Evolutionary conservation across 2,797 vertebrate genomes (phyloP), one percentile per base, ranked within the genome.

Genomic region (Fistularia commersonii): DNA sequence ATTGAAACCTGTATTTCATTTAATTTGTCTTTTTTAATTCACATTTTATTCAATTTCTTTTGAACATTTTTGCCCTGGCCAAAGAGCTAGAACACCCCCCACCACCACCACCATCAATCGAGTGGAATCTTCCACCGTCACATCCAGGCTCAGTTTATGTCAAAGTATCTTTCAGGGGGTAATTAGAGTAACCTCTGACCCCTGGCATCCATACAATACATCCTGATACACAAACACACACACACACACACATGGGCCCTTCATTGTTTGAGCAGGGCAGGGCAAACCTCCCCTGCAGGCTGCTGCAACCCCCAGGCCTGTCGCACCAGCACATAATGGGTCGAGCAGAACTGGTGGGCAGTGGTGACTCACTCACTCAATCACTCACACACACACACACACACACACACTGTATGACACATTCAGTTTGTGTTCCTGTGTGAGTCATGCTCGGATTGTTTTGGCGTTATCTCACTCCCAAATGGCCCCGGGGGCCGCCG

Each of bases 371-470:
- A 92, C 68, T 50, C 9, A 6, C 64, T 82, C 80, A 84, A 69
- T 81, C 84, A 85, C 80, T 78, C 78, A 77, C 79, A 57, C 11
- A n/a, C n/a, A n/a, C n/a, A n/a, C n/a, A n/a, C n/a, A n/a, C n/a
- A n/a, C n/a, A n/a, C n/a, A n/a, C n/a, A n/a, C n/a, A n/a, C n/a
- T n/a, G n/a, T n/a, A n/a, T n/a, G n/a, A n/a, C n/a, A n/a, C n/a
- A n/a, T n/a, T n/a, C n/a, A 81, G 83, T 85, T 86, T 89, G 80
- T 85, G 77, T 90, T 90, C 87, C 86, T 87, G 82, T 67, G 55
- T 91, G 90, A 91, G 69, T 91, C 86, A 90, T 57, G 0, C 68
- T 53, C 62, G 43, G 74, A 91, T 89, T 89, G 87, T 90, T 89
- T 89, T 85, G 68, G 74, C 84, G 80, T 86, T 87, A 90, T 89